Conservation (phyloP, 2,797 vertebrate genomes). For the Gymnocypris eckloni region DNA sequence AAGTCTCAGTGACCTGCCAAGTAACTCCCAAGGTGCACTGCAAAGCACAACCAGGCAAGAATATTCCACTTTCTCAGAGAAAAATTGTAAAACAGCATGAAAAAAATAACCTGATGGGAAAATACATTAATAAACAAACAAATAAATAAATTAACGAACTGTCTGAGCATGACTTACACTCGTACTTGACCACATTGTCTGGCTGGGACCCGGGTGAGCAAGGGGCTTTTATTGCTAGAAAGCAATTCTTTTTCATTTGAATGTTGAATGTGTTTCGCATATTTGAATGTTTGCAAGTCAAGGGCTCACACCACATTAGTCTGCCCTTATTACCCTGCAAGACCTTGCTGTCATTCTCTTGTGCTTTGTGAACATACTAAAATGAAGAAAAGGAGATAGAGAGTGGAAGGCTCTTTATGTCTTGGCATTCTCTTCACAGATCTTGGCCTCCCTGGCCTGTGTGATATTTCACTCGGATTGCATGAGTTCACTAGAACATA, state of each 20-base stretch:
- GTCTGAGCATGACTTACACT: neutral
- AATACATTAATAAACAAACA: neutral
- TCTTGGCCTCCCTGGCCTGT: slow-evolving; percentile 8
- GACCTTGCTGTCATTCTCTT: slow-evolving; percentile 40
- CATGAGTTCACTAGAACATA: slow-evolving; percentile 18
- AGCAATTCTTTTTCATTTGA: slow-evolving; percentile 20
- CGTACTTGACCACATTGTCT: neutral
- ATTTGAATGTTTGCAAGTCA: slow-evolving; percentile 29
- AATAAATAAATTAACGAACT: slow-evolving; percentile 8
- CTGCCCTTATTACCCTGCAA: slow-evolving; percentile 47
- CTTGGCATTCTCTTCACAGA: slow-evolving; percentile 30
- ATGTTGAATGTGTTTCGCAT: slow-evolving; percentile 11
- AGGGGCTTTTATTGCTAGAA: slow-evolving; percentile 14
- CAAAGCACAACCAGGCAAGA: neutral
- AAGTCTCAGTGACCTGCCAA: neutral
- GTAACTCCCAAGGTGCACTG: neutral
- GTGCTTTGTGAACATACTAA: slow-evolving; percentile 38
- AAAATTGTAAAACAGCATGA: neutral
- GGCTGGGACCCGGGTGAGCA: neutral
- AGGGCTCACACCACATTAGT: slow-evolving; percentile 9
- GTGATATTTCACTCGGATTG: slow-evolving; percentile 16
- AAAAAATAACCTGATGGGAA: neutral
- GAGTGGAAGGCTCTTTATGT: slow-evolving; percentile 1
- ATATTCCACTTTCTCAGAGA: neutral
- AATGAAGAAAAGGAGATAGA: slow-evolving; percentile 5